phyloP scores from a whole-genome alignment of 92 coral and sea anemone genomes.

The Scolanthus callimorphus region DNA sequence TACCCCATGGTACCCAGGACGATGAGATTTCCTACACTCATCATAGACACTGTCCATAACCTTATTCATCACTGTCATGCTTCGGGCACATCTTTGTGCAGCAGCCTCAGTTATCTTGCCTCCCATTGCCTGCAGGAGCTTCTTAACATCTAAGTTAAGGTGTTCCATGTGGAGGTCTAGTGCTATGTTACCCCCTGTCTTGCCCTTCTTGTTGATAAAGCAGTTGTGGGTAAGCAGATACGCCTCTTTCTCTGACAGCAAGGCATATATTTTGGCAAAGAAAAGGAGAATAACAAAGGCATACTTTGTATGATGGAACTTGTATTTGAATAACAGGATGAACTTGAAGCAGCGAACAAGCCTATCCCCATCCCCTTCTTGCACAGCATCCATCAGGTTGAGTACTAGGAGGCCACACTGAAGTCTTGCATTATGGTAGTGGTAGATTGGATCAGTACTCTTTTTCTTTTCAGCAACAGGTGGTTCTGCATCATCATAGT shows the following conservation, averaged over 20 bases:
- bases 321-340: slow-evolving; percentile 39
- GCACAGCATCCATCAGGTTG: slow-evolving; percentile 46
- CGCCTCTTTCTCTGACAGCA: slow-evolving; percentile 39
- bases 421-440: slow-evolving; percentile 63
- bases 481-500: slow-evolving; percentile 1
- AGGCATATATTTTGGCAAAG: slow-evolving; percentile 40
- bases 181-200: slow-evolving; percentile 38
- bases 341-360: slow-evolving; percentile 51
- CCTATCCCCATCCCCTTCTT: slow-evolving; percentile 59
- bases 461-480: slow-evolving; percentile 2
- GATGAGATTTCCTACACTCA: slow-evolving; percentile 35
- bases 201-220: slow-evolving; percentile 48
- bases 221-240: slow-evolving; percentile 34
- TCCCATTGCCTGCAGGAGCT: slow-evolving; percentile 47
- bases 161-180: slow-evolving; percentile 62
- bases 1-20: slow-evolving; percentile 49
- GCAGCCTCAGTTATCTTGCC: slow-evolving; percentile 60
- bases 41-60: slow-evolving; percentile 45
- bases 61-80: slow-evolving; percentile 44
- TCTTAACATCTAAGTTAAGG: slow-evolving; percentile 46
- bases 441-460: slow-evolving; percentile 17
- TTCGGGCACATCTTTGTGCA: slow-evolving; percentile 60
- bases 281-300: slow-evolving; percentile 36
- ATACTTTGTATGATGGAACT: slow-evolving; percentile 54
- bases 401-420: slow-evolving; percentile 46